Evolutionary conservation across 92 coral and sea anemone species (phyloP), one percentile per base, ranked within the genome.

Genomic region (Palythoa grandiflora): DNA sequence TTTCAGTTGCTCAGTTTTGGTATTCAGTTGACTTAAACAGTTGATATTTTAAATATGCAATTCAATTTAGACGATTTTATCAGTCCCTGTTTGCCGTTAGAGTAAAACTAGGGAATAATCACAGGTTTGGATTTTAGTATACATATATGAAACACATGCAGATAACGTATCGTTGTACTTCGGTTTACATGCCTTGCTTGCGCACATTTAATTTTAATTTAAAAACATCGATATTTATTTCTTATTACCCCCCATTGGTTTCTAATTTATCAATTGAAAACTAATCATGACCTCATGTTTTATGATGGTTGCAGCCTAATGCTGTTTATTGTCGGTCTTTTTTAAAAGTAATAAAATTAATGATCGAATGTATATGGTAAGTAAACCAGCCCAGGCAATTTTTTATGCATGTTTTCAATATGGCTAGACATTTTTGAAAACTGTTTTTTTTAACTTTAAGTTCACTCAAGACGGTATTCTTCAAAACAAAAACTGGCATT

Each of bases 201-300:
- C 63, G 21, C 28, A 51, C 65, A 36, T 3, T 28, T 28, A 28
- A 28, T 28, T 35, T 38, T 11, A 36, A 9, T 35, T 15, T 19
- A 4, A 39, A 50, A 77, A 10, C 47, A 80, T 9, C 5, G 38
- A 79, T 39, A 59, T 61, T 80, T 63, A n/a, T 60, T 80, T 2
- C 50, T 5, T 44, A 4, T 4, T 80, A 63, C 59, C 85, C 85
- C 85, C 74, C 14, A 72, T 80, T 63, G 85, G 19, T 60, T 47
- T 44, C 63, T 80, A 80, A 80, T 80, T 68, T 61, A 38, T 80
- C 73, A 80, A 80, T 80, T 80, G 85, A 80, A 80, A 38, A 39
- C 73, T 61, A 37, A 61, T 80, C 5, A 61, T 28, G 71, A 60
- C 57, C 52, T 51, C 21, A 36, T 79, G 52, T 11, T 37, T 13